A percentile compares a stretch with the other conserved stretches of the same genome.
phyloP scores from a whole-genome alignment of 2,797 vertebrate genomes.

The Amazonetta brasiliensis region DNA sequence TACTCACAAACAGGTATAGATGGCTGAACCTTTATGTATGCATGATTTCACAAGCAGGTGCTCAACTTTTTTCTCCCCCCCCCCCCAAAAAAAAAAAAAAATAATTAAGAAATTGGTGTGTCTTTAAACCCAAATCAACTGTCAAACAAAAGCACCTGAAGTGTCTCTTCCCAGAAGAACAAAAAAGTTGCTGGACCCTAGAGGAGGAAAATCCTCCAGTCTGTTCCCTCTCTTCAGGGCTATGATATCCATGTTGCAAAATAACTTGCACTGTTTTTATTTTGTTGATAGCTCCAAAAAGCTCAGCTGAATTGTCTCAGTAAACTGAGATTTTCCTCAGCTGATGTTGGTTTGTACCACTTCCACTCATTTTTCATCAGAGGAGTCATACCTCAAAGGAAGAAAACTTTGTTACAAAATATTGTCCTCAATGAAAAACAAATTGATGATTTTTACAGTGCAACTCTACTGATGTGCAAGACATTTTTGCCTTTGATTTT shows the following conservation, averaged over 20 bases:
- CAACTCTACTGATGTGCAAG: neutral
- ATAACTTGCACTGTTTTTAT: neutral
- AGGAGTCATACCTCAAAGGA: neutral
- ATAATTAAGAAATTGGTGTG: neutral
- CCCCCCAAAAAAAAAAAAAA: neutral
- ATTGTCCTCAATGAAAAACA: neutral
- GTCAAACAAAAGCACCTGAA: neutral
- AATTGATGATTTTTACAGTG: neutral
- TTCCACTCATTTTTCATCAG: neutral
- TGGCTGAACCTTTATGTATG: neutral
- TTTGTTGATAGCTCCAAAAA: neutral
- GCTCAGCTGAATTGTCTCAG: neutral
- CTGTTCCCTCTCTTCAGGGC: neutral
- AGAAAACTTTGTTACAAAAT: neutral
- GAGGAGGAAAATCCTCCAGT: neutral
- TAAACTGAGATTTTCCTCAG: neutral
- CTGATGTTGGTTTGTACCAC: neutral
- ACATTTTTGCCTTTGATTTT: slow-evolving; percentile 2
- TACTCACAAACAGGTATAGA: slow-evolving; percentile 86
- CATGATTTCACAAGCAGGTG: neutral
- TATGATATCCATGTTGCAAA: neutral
- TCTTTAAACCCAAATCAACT: neutral
- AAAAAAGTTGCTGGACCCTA: neutral
- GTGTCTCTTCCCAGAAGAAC: neutral
- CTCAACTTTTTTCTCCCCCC: neutral